Conservation (phyloP, 2,113 vertebrate genomes). For the Nestor notabilis region DNA sequence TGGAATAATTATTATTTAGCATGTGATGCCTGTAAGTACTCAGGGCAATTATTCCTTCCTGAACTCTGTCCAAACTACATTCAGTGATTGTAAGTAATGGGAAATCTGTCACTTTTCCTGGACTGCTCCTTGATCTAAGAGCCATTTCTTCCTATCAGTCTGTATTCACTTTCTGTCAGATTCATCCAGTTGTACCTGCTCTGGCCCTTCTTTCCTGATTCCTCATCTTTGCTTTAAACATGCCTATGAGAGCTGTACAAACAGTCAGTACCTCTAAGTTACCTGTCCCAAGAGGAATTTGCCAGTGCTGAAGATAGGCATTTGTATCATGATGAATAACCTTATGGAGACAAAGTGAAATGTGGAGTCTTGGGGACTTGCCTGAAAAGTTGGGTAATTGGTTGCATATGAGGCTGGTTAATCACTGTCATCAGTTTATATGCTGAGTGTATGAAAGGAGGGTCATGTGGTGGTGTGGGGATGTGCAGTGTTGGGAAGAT, state of each 20-base stretch:
- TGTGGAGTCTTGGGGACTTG: neutral
- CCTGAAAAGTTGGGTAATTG: constrained; percentile 12
- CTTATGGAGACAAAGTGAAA: neutral
- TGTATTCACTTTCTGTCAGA: neutral
- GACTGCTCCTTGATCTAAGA: neutral
- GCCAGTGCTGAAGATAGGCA: neutral
- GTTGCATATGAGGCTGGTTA: constrained; percentile 28
- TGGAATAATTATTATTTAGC: neutral
- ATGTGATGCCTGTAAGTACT: neutral
- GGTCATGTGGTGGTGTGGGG: neutral
- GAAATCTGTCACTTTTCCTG: neutral
- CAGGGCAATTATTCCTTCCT: neutral
- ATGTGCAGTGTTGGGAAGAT: neutral
- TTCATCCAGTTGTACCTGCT: neutral
- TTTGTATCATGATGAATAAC: neutral
- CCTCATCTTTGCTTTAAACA: neutral
- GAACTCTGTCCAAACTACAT: neutral
- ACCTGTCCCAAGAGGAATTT: constrained; percentile 5
- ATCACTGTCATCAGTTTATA: neutral
- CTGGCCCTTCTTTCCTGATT: neutral
- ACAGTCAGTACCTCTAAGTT: neutral
- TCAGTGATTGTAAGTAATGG: neutral
- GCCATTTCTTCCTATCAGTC: neutral
- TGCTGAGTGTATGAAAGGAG: neutral
- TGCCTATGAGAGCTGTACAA: neutral